Evolutionary conservation across 1,140 invertebrate genomes (phyloP).

Genomic region (Grapholita molesta): DNA sequence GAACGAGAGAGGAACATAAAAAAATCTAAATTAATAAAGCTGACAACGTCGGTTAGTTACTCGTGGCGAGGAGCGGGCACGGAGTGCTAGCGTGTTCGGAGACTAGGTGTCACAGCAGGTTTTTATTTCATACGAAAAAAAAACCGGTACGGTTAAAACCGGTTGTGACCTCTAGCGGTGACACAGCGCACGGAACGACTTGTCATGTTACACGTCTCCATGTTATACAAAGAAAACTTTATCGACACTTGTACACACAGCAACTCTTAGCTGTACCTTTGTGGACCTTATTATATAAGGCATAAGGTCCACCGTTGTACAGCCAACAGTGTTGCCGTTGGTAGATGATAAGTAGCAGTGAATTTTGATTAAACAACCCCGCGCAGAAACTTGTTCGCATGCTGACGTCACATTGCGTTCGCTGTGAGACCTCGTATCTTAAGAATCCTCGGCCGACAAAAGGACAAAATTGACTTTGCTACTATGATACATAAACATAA

Average conservation of each 20-base stretch:
- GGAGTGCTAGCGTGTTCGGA: neutral
- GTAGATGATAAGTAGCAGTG: no score
- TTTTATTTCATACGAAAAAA: no score
- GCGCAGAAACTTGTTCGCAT: neutral
- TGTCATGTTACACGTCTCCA: neutral
- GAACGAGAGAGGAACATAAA: conserved; percentile 26
- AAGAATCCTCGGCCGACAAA: neutral
- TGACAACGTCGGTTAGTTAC: conserved; percentile 7
- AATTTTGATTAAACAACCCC: no score
- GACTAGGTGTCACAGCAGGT: no score
- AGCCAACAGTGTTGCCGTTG: no score
- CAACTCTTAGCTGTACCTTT: no score
- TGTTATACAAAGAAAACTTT: no score
- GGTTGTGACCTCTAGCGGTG: neutral
- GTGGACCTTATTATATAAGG: no score
- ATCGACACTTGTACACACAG: no score
- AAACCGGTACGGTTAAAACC: no score
- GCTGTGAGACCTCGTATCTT: neutral
- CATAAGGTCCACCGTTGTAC: no score
- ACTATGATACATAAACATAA: neutral
- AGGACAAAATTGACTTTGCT: neutral
- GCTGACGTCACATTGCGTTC: neutral
- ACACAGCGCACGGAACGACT: neutral
- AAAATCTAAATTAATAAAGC: conserved; percentile 19
- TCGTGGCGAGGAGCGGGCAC: neutral